Evolutionary conservation across 53 echinoderm and acorn worm species (phyloP), one percentile per base, ranked within the genome.

Genomic region (Paracentrotus lividus): DNA sequence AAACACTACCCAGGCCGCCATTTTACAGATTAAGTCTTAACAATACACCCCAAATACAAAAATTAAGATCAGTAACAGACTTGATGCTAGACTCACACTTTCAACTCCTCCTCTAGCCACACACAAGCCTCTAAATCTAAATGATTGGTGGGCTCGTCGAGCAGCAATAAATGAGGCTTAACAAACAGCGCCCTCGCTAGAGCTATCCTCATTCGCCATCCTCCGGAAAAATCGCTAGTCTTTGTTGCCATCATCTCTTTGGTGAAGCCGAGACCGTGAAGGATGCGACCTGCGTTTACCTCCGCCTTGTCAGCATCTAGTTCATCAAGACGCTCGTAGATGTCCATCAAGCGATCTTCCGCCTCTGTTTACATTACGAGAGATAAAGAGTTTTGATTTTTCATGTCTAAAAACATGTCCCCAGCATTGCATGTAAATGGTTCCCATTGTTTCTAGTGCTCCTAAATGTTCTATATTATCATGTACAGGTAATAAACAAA

Each of bases 111-210:
- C 69, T 98, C 98, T 31, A 98, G 84, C 98, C 98, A 98, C 33
- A 98, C 98, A 85, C 98, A 98, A 8, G 98, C 98, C 49, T 98
- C 97, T 4, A 98, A 65, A 84, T 98, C 98, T 2, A 98, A 93
- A 95, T 98, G 98, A 92, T 98, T 98, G 4, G 98, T 98, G 16
- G 98, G 98, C 57, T 98, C 98, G 52, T 98, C 98, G 43, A 98
- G 95, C 34, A 98, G 77, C 45, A 98, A 77, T 32, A 98, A 53
- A 94, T 98, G 98, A n/a, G 98, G 98, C 60, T 96, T 97, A 68
- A 99, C 96, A n/a, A 94, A 99, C 29, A 97, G 96, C 69, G 97
- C 99, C 97, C 99, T 99, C 49, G 99, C 96, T 2, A 99, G 94
- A 33, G 99, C 95, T 38, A 99, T 99, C 29, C 99, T 88, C 97